Evolutionary conservation across 2,888 invertebrate genomes (phyloP).

Genomic region (Therioaphis trifolii): DNA sequence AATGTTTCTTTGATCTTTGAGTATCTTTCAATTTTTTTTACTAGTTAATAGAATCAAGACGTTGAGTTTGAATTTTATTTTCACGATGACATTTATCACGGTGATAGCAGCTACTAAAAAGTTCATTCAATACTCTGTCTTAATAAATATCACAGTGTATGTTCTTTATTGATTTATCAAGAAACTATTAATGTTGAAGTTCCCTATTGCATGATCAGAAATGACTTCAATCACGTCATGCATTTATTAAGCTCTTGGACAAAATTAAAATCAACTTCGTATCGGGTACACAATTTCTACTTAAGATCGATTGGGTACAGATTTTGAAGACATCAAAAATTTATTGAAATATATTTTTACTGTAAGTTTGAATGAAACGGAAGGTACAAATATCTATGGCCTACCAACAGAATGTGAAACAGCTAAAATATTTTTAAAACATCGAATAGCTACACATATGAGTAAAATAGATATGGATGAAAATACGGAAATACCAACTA

Average conservation of each 20-base stretch:
- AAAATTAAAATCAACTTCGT: not conserved
- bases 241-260: not conserved
- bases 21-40: too few relatives aligned
- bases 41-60: too few relatives aligned
- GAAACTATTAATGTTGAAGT: not conserved
- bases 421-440: slow-evolving; percentile 10
- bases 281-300: slow-evolving; percentile 1
- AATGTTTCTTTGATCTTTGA: too few relatives aligned
- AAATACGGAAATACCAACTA: too few relatives aligned
- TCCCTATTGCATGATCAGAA: not conserved
- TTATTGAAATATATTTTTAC: slow-evolving; percentile 1
- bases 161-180: not conserved
- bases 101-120: not conserved
- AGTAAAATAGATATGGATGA: too few relatives aligned
- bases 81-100: too few relatives aligned
- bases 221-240: too few relatives aligned
- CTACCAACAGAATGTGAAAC: not conserved
- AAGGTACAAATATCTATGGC: not conserved
- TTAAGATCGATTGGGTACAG: not conserved
- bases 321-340: slow-evolving; percentile 2
- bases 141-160: not conserved
- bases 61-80: too few relatives aligned
- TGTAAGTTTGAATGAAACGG: not conserved
- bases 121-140: slow-evolving; percentile 17
- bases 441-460: not conserved